Conservation (phyloP, 1,140 invertebrate genomes). For the Eupristina koningsbergeri region DNA sequence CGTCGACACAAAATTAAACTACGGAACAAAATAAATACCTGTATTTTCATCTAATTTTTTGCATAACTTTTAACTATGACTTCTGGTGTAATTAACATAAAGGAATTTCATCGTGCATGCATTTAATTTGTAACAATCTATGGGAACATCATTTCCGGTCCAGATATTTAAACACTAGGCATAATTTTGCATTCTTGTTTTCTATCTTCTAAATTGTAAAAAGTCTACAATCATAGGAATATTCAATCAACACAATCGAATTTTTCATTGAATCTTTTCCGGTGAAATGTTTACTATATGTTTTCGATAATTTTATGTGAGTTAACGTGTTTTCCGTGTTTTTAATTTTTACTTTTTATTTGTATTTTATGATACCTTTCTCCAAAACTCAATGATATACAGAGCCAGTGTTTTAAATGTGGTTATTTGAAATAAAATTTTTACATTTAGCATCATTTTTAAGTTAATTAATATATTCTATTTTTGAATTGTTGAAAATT, state of each 20-base stretch:
- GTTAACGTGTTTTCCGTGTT: slow-evolving; percentile 41
- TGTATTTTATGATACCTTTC: neutral
- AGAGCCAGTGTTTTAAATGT: neutral
- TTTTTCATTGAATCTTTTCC: slow-evolving; percentile 44
- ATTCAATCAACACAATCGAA: neutral
- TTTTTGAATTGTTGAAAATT: neutral
- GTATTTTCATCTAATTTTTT: neutral
- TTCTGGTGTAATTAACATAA: slow-evolving; percentile 32
- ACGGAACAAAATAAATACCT: too few species aligned
- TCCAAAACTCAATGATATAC: neutral
- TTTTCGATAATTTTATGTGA: neutral
- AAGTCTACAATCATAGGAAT: neutral
- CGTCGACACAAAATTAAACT: too few species aligned
- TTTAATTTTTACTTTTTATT: slow-evolving; percentile 25
- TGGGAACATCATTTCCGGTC: neutral
- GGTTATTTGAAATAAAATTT: neutral
- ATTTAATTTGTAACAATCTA: neutral
- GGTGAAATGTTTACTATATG: slow-evolving; percentile 54
- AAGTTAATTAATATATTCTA: neutral
- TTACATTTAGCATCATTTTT: neutral
- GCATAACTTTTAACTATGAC: neutral
- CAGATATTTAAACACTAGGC: neutral
- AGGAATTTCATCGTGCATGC: neutral
- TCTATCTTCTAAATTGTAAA: neutral
- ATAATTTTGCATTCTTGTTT: neutral